phyloP scores from a whole-genome alignment of 2,797 vertebrate genomes.

The Cuniculus paca region DNA sequence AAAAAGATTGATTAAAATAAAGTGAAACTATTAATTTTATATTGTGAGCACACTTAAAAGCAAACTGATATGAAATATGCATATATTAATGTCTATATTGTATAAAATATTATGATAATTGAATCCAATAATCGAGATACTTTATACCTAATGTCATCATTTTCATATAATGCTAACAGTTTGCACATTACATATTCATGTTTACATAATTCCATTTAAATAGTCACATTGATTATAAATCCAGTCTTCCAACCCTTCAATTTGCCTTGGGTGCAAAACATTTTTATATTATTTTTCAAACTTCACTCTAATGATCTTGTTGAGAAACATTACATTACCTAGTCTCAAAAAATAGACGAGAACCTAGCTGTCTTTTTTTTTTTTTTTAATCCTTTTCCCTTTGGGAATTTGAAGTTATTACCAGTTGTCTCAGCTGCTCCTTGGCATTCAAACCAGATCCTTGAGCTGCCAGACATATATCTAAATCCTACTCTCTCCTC shows the following conservation, averaged over 20 bases:
- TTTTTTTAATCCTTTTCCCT: neutral
- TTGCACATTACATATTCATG: neutral
- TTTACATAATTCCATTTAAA: conserved; percentile 57
- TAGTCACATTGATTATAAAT: conserved; percentile 10
- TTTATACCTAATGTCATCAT: neutral
- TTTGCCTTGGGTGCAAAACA: neutral
- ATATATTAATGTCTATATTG: neutral
- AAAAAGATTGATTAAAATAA: conserved; percentile 39
- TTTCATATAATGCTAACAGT: neutral
- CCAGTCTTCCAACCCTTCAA: neutral
- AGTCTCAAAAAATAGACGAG: neutral
- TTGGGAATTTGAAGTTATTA: conserved; percentile 69
- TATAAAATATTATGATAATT: neutral
- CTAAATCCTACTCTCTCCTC: conserved; percentile 44
- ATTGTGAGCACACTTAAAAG: neutral
- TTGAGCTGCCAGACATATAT: conserved; percentile 67
- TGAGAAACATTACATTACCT: conserved; percentile 44
- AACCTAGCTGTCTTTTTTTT: neutral
- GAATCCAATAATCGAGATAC: neutral
- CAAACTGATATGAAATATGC: neutral
- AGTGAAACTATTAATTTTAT: conserved; percentile 11
- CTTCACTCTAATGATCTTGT: conserved; percentile 11
- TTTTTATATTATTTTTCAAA: conserved; percentile 45
- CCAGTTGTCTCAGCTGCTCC: conserved; percentile 80
- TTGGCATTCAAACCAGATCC: conserved; percentile 68